A percentile compares a stretch with the other conserved stretches of the same genome.
Evolutionary conservation across 1,140 invertebrate genomes (phyloP).

Genomic region (Drosophila parabipectinata): DNA sequence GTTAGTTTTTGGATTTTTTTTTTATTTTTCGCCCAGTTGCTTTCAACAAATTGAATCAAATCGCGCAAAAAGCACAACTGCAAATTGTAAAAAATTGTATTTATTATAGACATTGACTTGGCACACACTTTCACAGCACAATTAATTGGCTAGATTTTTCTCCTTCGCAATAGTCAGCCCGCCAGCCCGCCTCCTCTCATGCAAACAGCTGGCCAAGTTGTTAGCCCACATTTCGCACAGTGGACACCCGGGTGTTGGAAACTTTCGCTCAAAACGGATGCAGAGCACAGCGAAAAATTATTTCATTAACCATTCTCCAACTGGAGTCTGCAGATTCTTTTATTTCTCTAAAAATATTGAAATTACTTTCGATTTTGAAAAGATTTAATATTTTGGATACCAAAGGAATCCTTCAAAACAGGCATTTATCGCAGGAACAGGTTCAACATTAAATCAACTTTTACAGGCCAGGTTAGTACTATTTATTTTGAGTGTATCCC

Average conservation of each 20-base stretch:
- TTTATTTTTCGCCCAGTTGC: slow-evolving; percentile 55
- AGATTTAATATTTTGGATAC: too few species aligned
- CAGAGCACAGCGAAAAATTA: slow-evolving; percentile 23
- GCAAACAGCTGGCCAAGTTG: slow-evolving; percentile 67
- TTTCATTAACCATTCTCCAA: neutral
- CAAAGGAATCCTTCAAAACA: too few species aligned
- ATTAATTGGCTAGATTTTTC: slow-evolving; percentile 77
- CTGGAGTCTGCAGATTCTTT: neutral
- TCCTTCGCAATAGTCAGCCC: slow-evolving; percentile 17
- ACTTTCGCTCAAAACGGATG: slow-evolving; percentile 80
- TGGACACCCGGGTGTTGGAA: slow-evolving; percentile 49
- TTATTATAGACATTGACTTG: slow-evolving; percentile 64
- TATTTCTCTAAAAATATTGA: too few species aligned
- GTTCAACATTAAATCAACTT: too few species aligned
- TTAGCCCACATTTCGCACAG: slow-evolving; percentile 67
- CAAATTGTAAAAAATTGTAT: slow-evolving; percentile 73
- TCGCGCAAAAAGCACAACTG: slow-evolving; percentile 52
- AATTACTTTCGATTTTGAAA: too few species aligned
- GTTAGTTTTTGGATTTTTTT: slow-evolving; percentile 25
- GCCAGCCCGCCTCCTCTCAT: neutral
- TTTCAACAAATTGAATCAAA: slow-evolving; percentile 61
- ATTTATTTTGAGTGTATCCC: slow-evolving; percentile 6
- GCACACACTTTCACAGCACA: slow-evolving; percentile 67
- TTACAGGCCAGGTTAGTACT: too few species aligned
- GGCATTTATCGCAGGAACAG: too few species aligned